Base-by-base conservation (phyloP, 2,797 vertebrate genomes). In the Sus cebifrons region DNA sequence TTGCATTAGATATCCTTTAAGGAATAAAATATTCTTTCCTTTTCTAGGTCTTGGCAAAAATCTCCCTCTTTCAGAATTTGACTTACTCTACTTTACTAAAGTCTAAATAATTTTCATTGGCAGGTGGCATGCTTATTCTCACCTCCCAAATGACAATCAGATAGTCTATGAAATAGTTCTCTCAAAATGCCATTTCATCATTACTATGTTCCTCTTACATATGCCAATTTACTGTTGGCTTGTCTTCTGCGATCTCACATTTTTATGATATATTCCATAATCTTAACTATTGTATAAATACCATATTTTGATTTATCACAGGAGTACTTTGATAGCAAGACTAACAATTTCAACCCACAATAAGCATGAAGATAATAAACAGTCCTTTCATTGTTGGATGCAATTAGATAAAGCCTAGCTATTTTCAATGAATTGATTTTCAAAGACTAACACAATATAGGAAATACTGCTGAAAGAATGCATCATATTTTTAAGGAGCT, bases 371-470 rank as follows among this genome's bases (percentile, higher is more conserved):
- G 60, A 14, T 81, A 67, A 86, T 67, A 91, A 58, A 82, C 8
- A 84, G 36, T 52, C 89, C 23, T 79, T 90, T 86, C 27, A 75
- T 68, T 84, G 16, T 52, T 71, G 49, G 36, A 60, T 54, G 36
- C 12, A 75, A 65, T 83, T 90, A 94, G 86, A 91, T 56, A 89
- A 89, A 82, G 64, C 29, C 20, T 60, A 92, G n/a, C 8, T 95
- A 44, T 89, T 96, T 78, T 78, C 23, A 93, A n/a, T 85, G 52
- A 89, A 81, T 56, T 90, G 29, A 91, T 96, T 96, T 95, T 96
- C 81, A 85, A 91, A 84, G 88, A 91, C 78, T 73, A 88, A 75
- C 52, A 79, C 3, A 74, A 73, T 52, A 83, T 44, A 73, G 52
- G 56, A 60, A 91, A 83, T 64, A 83, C 2, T 81, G 32, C 56